Conservation (phyloP, 2,888 invertebrate genomes). For the Anoncus sp. region DNA sequence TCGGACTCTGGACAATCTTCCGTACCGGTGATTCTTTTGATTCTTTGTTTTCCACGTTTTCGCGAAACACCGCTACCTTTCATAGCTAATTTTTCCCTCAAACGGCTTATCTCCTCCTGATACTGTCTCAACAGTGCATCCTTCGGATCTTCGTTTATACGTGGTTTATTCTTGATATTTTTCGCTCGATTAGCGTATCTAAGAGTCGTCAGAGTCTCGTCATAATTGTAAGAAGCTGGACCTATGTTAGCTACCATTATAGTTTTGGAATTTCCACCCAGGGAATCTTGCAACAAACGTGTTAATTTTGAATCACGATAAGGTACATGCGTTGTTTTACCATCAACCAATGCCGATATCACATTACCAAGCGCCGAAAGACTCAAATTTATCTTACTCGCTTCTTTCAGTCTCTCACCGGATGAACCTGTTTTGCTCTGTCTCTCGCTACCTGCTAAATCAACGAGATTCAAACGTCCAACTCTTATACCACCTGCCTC, state of each 20-base stretch:
- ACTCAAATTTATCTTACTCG: slow-evolving; percentile 98
- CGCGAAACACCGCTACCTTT: slow-evolving; percentile 79
- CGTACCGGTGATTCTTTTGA: slow-evolving; percentile 84
- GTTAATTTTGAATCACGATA: slow-evolving; percentile 99
- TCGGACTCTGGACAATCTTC: slow-evolving; percentile 81
- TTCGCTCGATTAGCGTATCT: slow-evolving; percentile 98
- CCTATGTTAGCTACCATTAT: slow-evolving; percentile 99
- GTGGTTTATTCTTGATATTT: slow-evolving; percentile 99
- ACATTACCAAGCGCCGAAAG: slow-evolving; percentile 99
- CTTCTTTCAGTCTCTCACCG: slow-evolving; percentile 96
- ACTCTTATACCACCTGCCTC: slow-evolving; percentile 86
- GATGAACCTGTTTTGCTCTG: slow-evolving; percentile 98
- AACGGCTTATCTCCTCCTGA: slow-evolving; percentile 95
- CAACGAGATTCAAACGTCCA: slow-evolving; percentile 98
- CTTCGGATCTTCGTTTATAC: slow-evolving; percentile 99
- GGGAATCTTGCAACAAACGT: slow-evolving; percentile 97
- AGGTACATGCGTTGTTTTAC: slow-evolving; percentile 97
- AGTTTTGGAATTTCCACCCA: slow-evolving; percentile 99
- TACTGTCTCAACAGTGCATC: slow-evolving; percentile 98
- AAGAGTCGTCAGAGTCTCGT: slow-evolving; percentile 98
- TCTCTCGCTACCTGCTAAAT: slow-evolving; percentile 99
- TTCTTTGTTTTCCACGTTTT: slow-evolving; percentile 80
- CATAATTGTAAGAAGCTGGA: slow-evolving; percentile 98
- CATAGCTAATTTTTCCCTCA: slow-evolving; percentile 83
- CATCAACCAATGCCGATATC: slow-evolving; percentile 97